Conservation (phyloP, 2,797 vertebrate genomes). For the Chloroceryle inda region DNA sequence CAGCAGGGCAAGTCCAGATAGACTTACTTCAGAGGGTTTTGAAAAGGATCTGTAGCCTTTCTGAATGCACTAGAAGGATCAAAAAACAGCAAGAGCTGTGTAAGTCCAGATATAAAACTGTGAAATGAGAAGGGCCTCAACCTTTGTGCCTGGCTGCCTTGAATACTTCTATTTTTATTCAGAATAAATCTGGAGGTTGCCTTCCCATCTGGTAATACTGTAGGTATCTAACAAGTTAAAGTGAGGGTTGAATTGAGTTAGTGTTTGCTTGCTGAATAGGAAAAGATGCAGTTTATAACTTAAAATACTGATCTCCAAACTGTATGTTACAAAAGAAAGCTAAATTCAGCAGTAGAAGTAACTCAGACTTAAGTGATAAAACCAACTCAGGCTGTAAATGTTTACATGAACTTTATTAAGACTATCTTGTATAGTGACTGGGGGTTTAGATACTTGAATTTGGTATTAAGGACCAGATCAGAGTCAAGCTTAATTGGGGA, state of each 20-base stretch:
- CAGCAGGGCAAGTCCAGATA: not conserved
- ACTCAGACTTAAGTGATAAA: not conserved
- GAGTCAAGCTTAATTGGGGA: not conserved
- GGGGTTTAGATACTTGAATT: not conserved
- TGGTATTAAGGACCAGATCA: not conserved
- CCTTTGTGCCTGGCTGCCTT: not conserved
- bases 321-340: not conserved
- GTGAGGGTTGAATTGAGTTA: not conserved
- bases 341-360: not conserved
- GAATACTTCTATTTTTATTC: not conserved
- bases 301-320: not conserved
- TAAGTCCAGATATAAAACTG: not conserved
- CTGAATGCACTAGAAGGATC: not conserved
- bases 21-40: not conserved
- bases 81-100: not conserved
- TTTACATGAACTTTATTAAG: not conserved
- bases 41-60: not conserved
- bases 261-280: not conserved
- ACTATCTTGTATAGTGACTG: not conserved
- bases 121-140: not conserved
- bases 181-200: not conserved
- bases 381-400: not conserved
- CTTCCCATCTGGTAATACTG: not conserved
- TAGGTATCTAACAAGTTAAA: not conserved
- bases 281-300: not conserved